Evolutionary conservation across 2,797 vertebrate species (phyloP), one percentile per base, ranked within the genome.

Genomic region (Peromyscus nudipes): DNA sequence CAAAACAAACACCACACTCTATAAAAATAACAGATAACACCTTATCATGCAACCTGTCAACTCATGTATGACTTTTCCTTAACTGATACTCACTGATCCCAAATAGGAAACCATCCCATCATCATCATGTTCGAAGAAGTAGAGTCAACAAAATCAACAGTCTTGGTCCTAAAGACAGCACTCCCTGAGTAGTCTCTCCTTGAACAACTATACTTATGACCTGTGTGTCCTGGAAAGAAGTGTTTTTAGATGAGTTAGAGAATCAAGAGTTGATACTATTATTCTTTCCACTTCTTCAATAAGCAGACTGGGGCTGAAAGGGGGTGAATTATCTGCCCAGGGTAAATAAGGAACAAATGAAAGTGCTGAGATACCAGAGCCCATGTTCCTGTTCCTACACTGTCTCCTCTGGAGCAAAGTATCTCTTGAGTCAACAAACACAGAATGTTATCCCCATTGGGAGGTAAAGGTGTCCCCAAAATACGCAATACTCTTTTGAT

Each of bases 211-310:
- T 9, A 71, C 80, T 81, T 92, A 79, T 10, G n/a, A n/a, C 76
- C 71, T 81, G 4, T 17, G 5, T 88, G 17, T 3, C 29, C 62
- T 57, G 23, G 8, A 5, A 4, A 82, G 31, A 89, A 89, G 57
- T 11, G 25, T 76, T 62, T 55, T 95, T 62, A 67, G 8, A 75
- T 27, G 55, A 12, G 62, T 31, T 85, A 69, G 27, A 82, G 21
- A 4, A 17, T 92, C 77, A 4, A 49, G 65, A 91, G 21, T 69
- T 82, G 29, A 43, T 55, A 73, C 12, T 88, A 65, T 17, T 49
- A 87, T 65, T 82, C 7, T 73, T 14, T n/a, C 49, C 43, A 94
- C 77, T 92, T 96, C 77, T 92, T 92, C 76, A 34, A 40, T 1
- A 91, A 93, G 60, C 3, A 90, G 88, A 79, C 13, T 43, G 60